Evolutionary conservation across 1,140 invertebrate genomes (phyloP).

Genomic region (Rhyzopertha dominica): DNA sequence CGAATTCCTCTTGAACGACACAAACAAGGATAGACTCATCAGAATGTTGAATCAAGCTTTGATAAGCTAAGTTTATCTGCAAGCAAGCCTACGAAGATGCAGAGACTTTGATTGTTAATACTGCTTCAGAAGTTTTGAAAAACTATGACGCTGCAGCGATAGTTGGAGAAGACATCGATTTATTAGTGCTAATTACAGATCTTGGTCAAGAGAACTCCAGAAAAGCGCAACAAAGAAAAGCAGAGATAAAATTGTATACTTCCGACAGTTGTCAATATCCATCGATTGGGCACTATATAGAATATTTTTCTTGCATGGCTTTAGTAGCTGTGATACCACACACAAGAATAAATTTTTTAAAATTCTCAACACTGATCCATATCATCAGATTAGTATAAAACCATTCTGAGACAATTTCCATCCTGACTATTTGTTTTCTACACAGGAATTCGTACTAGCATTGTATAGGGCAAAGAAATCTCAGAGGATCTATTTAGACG

Average conservation of each 20-base stretch:
- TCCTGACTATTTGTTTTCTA: too few relatives aligned
- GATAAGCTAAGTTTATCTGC: constrained; percentile 23
- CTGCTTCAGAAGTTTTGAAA: constrained; percentile 35
- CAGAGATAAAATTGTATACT: background rate
- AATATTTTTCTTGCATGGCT: constrained; percentile 14
- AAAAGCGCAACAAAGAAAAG: background rate
- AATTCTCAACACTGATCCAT: too few relatives aligned
- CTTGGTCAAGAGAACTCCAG: background rate
- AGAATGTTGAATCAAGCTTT: constrained; percentile 31
- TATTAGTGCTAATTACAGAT: constrained; percentile 1
- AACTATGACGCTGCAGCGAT: constrained; percentile 23
- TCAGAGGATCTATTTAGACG: too few relatives aligned
- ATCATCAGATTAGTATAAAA: too few relatives aligned
- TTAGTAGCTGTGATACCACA: constrained; percentile 18
- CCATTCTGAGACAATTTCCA: too few relatives aligned
- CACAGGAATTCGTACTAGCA: too few relatives aligned
- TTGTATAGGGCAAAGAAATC: too few relatives aligned
- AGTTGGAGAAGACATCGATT: background rate
- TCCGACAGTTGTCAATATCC: constrained; percentile 11
- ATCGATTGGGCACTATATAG: constrained; percentile 26
- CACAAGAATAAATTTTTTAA: too few relatives aligned
- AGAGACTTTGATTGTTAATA: constrained; percentile 35
- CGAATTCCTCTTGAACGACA: constrained; percentile 34
- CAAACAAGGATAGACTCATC: constrained; percentile 35
- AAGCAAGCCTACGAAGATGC: constrained; percentile 36